Percentiles rank a stretch among this genome's conserved stretches.
Conservation (phyloP, 2,888 invertebrate genomes). For the Lucinisca nassula region DNA sequence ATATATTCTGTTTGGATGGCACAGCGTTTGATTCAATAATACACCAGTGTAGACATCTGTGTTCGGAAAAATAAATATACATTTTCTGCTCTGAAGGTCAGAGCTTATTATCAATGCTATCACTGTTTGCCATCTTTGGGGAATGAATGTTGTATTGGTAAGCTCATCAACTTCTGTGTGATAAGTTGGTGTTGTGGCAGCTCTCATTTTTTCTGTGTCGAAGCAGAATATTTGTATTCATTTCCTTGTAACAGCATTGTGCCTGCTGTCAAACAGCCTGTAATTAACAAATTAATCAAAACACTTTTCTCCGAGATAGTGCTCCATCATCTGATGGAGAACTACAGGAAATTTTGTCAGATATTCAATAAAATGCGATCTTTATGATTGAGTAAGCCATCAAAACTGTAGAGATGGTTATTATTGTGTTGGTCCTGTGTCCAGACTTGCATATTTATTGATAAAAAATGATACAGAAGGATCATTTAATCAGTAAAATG, state of each 20-base stretch:
- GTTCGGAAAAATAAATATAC: too few relatives aligned
- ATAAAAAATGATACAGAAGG: neutral
- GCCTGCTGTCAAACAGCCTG: neutral
- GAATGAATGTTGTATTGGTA: too few relatives aligned
- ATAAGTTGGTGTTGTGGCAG: too few relatives aligned
- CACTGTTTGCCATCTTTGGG: too few relatives aligned
- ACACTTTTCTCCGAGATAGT: neutral
- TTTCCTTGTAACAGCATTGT: neutral
- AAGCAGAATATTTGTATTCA: neutral
- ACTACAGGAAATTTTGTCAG: neutral
- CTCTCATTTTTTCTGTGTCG: neutral
- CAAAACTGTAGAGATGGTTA: neutral
- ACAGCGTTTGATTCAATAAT: too few relatives aligned
- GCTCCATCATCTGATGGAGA: neutral
- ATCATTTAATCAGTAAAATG: neutral
- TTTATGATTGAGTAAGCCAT: neutral
- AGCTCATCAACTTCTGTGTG: too few relatives aligned
- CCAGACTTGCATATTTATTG: neutral
- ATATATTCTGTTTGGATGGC: too few relatives aligned
- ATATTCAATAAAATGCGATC: neutral
- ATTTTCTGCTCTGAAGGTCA: too few relatives aligned
- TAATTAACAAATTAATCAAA: conserved; percentile 3
- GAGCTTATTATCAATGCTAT: too few relatives aligned
- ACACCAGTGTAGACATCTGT: too few relatives aligned
- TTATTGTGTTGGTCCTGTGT: neutral